These are phyloP conservation scores for Microcebus lehilahytsara DNA, from an alignment of 2,113 vertebrate genomes.

Conservation along the genomic window DNA sequence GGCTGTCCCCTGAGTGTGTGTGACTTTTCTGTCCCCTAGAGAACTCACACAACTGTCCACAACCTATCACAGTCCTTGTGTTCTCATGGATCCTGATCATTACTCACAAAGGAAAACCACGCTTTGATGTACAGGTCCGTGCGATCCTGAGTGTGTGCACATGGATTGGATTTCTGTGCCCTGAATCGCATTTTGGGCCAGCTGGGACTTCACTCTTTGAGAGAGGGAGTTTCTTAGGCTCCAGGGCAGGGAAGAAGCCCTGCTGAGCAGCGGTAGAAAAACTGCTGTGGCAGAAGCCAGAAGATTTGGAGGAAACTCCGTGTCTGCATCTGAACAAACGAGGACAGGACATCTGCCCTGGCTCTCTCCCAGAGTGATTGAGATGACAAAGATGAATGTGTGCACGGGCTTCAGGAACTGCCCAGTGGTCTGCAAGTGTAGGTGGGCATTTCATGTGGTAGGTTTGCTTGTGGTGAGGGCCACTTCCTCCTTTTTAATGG, in stretches of 20 bases:
- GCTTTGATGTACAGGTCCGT: neutral
- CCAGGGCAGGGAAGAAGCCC: neutral
- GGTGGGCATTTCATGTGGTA: neutral
- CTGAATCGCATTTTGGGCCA: neutral
- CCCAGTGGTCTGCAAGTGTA: neutral
- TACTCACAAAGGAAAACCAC: neutral
- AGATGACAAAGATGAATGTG: neutral
- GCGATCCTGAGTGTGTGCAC: neutral
- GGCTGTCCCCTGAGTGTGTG: neutral
- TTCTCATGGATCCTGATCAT: neutral
- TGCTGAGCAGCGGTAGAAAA: rapidly evolving
- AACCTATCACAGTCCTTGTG: rapidly evolving
- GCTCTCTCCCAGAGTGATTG: rapidly evolving
- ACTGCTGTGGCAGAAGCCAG: neutral
- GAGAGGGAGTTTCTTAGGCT: neutral
- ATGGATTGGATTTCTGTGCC: neutral
- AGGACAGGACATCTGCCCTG: rapidly evolving
- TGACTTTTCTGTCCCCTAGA: neutral
- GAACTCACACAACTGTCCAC: neutral
- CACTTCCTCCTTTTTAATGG: neutral
- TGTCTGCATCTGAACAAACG: neutral
- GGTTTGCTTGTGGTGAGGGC: neutral
- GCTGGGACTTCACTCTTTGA: neutral
- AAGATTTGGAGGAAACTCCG: neutral
- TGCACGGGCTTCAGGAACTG: neutral